Conservation (phyloP, 1,140 invertebrate species). For the Bombus balteatus region DNA sequence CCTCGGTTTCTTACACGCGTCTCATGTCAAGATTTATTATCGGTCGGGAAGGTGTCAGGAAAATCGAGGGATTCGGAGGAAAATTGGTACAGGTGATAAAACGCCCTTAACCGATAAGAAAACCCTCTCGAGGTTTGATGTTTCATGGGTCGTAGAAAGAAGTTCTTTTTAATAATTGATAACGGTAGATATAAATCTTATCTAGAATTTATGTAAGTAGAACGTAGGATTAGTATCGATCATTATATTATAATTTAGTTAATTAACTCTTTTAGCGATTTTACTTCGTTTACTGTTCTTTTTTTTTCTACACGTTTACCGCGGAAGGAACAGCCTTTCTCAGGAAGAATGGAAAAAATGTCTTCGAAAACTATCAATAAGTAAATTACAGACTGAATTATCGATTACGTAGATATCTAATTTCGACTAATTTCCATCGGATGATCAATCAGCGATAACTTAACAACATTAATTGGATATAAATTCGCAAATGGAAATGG, state of each 20-base stretch:
- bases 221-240: too few species aligned
- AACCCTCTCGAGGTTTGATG: too few species aligned
- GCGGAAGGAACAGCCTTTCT: not conserved
- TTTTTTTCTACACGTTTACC: not conserved
- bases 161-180: too few species aligned
- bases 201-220: too few species aligned
- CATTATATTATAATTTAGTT: too few species aligned
- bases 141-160: too few species aligned
- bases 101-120: not conserved
- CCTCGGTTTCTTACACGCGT: not conserved
- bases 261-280: too few species aligned
- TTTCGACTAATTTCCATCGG: not conserved
- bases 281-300: too few species aligned
- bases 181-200: too few species aligned
- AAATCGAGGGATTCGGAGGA: not conserved
- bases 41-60: not conserved
- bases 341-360: not conserved
- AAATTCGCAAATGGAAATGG: not conserved
- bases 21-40: not conserved
- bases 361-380: not conserved
- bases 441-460: not conserved
- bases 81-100: not conserved
- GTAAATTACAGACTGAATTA: not conserved
- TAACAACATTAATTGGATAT: not conserved
- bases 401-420: not conserved